A percentile compares a stretch with the other conserved stretches of the same genome.
Evolutionary conservation across 2,888 invertebrate genomes (phyloP).

Genomic region (Eristalis arbustorum): DNA sequence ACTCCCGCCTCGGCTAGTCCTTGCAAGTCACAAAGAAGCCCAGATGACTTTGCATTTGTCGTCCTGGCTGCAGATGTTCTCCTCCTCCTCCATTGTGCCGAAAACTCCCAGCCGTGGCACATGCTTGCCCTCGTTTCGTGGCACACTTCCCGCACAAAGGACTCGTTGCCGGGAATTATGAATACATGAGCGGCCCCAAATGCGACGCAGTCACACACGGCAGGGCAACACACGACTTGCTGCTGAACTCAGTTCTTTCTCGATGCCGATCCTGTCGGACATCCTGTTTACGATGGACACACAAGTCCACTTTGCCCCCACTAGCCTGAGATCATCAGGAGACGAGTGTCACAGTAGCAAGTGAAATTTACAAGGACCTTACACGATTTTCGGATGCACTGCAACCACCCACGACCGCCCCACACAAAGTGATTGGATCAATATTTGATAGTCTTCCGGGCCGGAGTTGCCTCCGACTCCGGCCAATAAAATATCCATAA

Average conservation of each 20-base stretch:
- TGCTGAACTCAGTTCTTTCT: not conserved
- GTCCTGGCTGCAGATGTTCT: not conserved
- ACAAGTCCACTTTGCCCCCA: not conserved
- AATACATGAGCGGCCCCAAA: not conserved
- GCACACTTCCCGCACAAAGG: not conserved
- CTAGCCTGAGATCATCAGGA: not conserved
- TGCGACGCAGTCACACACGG: constrained; percentile 16
- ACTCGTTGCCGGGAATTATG: not conserved
- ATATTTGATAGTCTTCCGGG: constrained; percentile 3
- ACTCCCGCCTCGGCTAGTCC: not conserved
- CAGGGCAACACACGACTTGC: not conserved
- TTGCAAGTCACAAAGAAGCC: not conserved
- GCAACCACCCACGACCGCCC: not conserved
- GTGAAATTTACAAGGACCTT: constrained; percentile 19
- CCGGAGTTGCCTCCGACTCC: not conserved
- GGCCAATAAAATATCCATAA: constrained; percentile 35
- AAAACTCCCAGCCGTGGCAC: not conserved
- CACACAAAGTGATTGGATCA: constrained; percentile 20
- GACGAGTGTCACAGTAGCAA: constrained; percentile 24
- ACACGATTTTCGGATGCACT: not conserved
- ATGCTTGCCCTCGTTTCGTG: not conserved
- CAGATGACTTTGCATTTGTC: not conserved
- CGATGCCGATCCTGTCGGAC: constrained; percentile 31
- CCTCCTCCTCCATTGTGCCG: not conserved
- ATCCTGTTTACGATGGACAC: constrained; percentile 27